Evolutionary conservation across 2,797 vertebrate genomes (phyloP).

Genomic region (Lateolabrax maculatus): DNA sequence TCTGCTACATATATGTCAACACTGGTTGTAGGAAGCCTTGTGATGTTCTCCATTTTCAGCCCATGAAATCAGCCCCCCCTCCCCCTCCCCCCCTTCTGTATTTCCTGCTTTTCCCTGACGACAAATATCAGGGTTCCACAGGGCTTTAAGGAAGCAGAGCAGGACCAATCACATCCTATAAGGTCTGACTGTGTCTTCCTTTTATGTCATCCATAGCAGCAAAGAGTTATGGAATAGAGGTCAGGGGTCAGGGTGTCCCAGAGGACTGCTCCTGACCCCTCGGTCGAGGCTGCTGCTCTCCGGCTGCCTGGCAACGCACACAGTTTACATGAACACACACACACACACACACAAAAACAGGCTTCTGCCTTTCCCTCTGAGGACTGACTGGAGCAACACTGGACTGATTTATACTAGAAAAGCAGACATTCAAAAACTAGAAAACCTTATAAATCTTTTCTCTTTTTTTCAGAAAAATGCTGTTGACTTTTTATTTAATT

Average conservation of each 20-base stretch:
- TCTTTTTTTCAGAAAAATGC: background rate
- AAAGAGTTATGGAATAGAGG: slow-evolving; percentile 69
- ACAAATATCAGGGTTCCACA: slow-evolving; percentile 73
- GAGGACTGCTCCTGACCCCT: slow-evolving; percentile 60
- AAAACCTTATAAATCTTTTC: background rate
- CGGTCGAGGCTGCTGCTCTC: slow-evolving; percentile 29
- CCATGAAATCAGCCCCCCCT: slow-evolving; percentile 59
- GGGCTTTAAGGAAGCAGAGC: slow-evolving; percentile 66
- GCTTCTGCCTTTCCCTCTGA: background rate
- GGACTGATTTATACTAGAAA: slow-evolving; percentile 4
- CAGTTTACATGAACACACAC: slow-evolving; percentile 7
- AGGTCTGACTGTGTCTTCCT: slow-evolving; percentile 63
- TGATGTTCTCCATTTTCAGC: slow-evolving; percentile 71
- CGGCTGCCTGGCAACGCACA: slow-evolving; percentile 49
- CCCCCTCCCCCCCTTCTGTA: background rate
- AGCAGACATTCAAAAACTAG: background rate
- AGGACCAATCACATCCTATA: slow-evolving; percentile 74
- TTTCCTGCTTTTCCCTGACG: slow-evolving; percentile 72
- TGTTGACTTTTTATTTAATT: background rate
- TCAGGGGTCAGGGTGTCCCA: slow-evolving; percentile 71
- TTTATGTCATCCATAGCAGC: slow-evolving; percentile 68
- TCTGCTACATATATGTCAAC: slow-evolving; percentile 81
- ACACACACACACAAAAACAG: background rate
- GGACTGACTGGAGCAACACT: background rate
- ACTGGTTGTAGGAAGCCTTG: slow-evolving; percentile 55